Percentiles rank a stretch among this genome's conserved stretches.
phyloP scores from a whole-genome alignment of 2,113 vertebrate species.

The Thymallus thymallus region DNA sequence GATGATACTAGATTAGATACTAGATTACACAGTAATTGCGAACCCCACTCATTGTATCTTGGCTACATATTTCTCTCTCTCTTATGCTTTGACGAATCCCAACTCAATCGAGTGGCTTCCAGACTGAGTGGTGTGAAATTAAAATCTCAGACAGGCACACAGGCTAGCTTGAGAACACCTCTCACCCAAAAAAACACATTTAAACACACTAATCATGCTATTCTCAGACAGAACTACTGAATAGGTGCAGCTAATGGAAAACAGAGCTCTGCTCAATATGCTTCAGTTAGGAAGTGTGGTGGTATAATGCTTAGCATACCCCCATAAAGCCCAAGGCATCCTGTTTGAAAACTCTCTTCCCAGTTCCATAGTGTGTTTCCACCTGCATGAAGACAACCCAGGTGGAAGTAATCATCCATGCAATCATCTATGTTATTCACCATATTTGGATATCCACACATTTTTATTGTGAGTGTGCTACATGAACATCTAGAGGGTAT shows the following conservation, averaged over 20 bases:
- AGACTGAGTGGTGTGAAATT: no score
- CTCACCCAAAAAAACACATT: not conserved
- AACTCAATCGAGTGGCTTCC: no score
- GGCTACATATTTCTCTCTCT: no score
- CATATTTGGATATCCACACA: not conserved
- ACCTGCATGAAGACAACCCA: constrained; percentile 19
- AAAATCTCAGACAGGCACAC: not conserved
- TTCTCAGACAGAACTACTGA: not conserved
- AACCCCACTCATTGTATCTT: no score
- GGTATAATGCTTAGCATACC: constrained; percentile 61
- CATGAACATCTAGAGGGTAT: constrained; percentile 17
- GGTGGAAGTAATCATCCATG: constrained; percentile 11
- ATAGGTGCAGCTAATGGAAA: constrained; percentile 59
- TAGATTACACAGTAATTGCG: no score
- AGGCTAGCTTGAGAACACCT: not conserved
- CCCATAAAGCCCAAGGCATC: constrained; percentile 62
- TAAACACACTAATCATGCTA: not conserved
- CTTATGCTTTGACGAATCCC: no score
- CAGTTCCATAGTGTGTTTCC: constrained; percentile 24
- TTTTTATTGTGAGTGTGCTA: constrained; percentile 22
- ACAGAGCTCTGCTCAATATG: constrained; percentile 59
- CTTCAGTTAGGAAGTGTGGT: constrained; percentile 60
- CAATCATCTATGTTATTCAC: constrained; percentile 18
- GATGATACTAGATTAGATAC: no score
- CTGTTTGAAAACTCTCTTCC: constrained; percentile 51